Conservation (phyloP, 2,888 invertebrate genomes). For the Acleris holmiana region DNA sequence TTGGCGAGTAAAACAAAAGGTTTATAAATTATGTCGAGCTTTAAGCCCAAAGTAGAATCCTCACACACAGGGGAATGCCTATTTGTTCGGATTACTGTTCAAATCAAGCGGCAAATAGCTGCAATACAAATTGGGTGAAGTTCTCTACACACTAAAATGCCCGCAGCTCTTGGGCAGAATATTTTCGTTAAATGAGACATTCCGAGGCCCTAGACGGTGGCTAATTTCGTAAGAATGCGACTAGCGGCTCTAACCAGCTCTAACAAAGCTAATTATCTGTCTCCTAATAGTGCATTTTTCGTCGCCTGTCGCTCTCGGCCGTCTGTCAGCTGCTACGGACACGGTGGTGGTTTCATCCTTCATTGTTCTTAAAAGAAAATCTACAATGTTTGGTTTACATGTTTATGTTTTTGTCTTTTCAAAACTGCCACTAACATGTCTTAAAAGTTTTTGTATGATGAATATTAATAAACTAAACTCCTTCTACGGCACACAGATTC, state of each 20-base stretch:
- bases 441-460: no score
- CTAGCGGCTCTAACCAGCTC: slow-evolving; percentile 30
- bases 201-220: slow-evolving; percentile 46
- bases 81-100: neutral
- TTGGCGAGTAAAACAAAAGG: slow-evolving; percentile 8
- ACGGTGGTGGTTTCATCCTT: slow-evolving; percentile 14
- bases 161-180: slow-evolving; percentile 17
- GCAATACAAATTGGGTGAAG: neutral
- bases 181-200: slow-evolving; percentile 38
- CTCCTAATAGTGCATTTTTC: slow-evolving; percentile 44
- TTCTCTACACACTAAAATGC: slow-evolving; percentile 7
- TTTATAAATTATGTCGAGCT: neutral
- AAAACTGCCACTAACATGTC: no score
- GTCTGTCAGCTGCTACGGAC: slow-evolving; percentile 42
- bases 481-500: no score
- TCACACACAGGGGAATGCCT: neutral
- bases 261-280: slow-evolving; percentile 39
- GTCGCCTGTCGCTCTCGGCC: slow-evolving; percentile 40
- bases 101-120: neutral
- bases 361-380: slow-evolving; percentile 22
- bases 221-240: slow-evolving; percentile 49
- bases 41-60: neutral
- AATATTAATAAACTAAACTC: no score
- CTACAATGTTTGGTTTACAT: slow-evolving; percentile 18
- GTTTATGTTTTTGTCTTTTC: no score